Conservation (phyloP, 2,888 invertebrate genomes). For the Hypselothyrea guttata region DNA sequence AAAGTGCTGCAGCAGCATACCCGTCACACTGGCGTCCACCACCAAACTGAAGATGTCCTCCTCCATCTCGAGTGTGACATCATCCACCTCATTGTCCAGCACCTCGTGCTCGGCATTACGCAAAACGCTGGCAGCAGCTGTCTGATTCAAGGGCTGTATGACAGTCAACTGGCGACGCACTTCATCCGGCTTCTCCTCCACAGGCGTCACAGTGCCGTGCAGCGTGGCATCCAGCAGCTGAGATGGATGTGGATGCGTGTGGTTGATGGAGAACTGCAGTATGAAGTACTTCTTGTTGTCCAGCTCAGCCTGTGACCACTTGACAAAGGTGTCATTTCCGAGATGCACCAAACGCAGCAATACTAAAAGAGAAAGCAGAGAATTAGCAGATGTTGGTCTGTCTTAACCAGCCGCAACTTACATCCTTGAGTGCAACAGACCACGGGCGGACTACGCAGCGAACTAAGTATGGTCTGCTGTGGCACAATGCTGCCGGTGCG, state of each 20-base stretch:
- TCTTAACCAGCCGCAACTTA: conserved; percentile 56
- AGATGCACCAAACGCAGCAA: conserved; percentile 73
- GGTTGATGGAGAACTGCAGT: conserved; percentile 77
- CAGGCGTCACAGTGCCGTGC: conserved; percentile 69
- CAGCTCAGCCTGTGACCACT: conserved; percentile 78
- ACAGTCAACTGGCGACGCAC: conserved; percentile 68
- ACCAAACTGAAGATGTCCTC: conserved; percentile 79
- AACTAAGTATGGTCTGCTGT: conserved; percentile 78
- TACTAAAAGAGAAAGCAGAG: conserved; percentile 44
- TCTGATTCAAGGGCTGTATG: conserved; percentile 65
- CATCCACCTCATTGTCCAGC: conserved; percentile 70
- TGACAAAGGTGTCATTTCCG: conserved; percentile 76
- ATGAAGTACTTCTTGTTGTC: conserved; percentile 79
- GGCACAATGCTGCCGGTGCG: conserved; percentile 62
- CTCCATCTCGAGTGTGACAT: conserved; percentile 66
- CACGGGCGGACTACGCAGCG: conserved; percentile 79
- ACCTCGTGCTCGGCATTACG: conserved; percentile 75
- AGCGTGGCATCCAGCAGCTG: conserved; percentile 59
- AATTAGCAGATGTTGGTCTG: no score
- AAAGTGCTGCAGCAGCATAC: conserved; percentile 79
- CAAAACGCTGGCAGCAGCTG: conserved; percentile 63
- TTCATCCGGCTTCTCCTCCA: conserved; percentile 69
- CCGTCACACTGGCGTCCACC: conserved; percentile 80
- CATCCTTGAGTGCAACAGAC: conserved; percentile 82
- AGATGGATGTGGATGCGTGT: conserved; percentile 77